Conservation (phyloP, 2,797 vertebrate genomes). For the Rhodeus uyekii region DNA sequence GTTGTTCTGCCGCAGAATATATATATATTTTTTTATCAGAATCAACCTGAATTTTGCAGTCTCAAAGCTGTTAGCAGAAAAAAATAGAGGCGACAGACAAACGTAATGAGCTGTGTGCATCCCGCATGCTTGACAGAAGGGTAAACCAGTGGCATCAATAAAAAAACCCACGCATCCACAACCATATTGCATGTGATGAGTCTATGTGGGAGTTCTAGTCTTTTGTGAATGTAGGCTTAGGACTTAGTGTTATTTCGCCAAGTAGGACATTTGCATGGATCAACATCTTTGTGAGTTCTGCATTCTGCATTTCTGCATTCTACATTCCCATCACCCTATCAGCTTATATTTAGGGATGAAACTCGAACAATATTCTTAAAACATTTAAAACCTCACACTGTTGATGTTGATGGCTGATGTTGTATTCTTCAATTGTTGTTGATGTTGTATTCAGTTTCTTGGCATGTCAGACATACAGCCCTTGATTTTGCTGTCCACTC, state of each 20-base stretch:
- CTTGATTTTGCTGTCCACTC: too few relatives aligned
- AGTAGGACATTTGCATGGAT: slow-evolving; percentile 15
- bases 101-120: slow-evolving; percentile 27
- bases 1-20: not conserved
- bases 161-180: slow-evolving; percentile 5
- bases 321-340: not conserved
- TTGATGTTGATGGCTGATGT: too few relatives aligned
- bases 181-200: not conserved
- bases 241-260: not conserved
- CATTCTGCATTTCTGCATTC: too few relatives aligned
- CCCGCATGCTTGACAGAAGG: slow-evolving; percentile 1
- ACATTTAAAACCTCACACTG: too few relatives aligned
- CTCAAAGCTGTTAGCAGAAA: not conserved
- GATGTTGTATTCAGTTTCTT: too few relatives aligned
- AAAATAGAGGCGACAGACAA: not conserved
- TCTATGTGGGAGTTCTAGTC: not conserved
- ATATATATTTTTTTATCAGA: too few relatives aligned
- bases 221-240: slow-evolving; percentile 3
- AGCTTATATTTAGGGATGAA: slow-evolving; percentile 6
- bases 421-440: too few relatives aligned
- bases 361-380: too few relatives aligned
- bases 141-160: slow-evolving; percentile 3
- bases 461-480: too few relatives aligned
- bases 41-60: slow-evolving; percentile 8
- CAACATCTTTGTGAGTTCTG: not conserved